Conservation (phyloP, 2,888 invertebrate genomes). For the Drosophila melanosoma region DNA sequence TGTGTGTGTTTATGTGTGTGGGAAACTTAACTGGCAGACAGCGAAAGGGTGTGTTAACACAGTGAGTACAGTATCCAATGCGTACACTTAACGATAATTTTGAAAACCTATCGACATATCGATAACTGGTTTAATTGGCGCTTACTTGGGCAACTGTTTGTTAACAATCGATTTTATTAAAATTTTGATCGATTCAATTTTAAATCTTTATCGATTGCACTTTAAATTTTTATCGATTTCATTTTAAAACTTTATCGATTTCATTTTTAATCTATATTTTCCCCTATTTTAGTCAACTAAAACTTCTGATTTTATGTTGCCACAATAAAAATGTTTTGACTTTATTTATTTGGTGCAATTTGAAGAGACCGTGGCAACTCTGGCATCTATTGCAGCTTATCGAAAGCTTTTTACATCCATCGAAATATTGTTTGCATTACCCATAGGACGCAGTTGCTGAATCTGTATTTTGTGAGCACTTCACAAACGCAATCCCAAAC, state of each 20-base stretch:
- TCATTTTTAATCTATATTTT: background rate
- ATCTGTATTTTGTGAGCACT: background rate
- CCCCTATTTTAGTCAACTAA: background rate
- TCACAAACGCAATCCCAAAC: conserved; percentile 18
- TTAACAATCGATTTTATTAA: background rate
- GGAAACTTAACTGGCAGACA: background rate
- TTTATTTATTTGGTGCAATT: background rate
- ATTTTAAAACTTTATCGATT: background rate
- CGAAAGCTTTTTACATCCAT: background rate
- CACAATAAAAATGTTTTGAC: background rate
- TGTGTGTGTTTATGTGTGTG: conserved; percentile 12
- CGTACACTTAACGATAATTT: conserved; percentile 1
- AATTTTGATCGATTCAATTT: too few species aligned
- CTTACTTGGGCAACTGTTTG: background rate
- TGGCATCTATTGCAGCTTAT: background rate
- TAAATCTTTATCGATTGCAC: background rate
- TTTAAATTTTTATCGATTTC: background rate
- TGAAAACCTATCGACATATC: conserved; percentile 1
- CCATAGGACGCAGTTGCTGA: background rate
- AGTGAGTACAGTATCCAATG: conserved; percentile 6
- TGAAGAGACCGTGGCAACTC: background rate
- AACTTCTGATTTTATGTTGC: background rate
- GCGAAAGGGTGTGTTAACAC: conserved; percentile 7
- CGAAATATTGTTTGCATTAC: background rate
- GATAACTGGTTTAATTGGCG: background rate